Conservation (phyloP, 2,797 vertebrate species). For the Leptoclinus maculatus region DNA sequence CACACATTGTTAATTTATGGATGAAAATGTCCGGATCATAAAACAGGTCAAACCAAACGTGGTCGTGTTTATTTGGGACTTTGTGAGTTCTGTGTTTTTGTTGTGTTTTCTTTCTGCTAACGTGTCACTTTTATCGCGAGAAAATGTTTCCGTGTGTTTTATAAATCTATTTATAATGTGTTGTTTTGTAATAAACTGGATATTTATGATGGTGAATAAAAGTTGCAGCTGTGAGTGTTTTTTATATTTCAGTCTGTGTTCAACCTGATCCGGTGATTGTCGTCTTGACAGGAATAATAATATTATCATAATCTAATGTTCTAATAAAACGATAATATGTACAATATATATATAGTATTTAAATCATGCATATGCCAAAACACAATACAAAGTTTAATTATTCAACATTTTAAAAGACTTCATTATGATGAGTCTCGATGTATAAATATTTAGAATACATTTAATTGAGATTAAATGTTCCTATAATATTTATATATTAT, state of each 20-base stretch:
- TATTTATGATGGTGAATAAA: constrained; percentile 83
- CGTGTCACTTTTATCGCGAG: constrained; percentile 31
- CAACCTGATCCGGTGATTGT: too few species aligned
- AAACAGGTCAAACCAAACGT: constrained; percentile 7
- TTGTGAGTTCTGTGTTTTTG: neutral
- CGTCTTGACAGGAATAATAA: neutral
- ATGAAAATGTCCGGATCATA: neutral
- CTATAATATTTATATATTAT: neutral
- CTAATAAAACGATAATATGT: too few species aligned
- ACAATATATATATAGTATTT: neutral
- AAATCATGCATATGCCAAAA: neutral
- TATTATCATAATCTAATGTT: too few species aligned
- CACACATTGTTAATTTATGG: neutral
- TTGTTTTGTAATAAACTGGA: constrained; percentile 70
- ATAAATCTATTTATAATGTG: constrained; percentile 67
- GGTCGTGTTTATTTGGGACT: neutral
- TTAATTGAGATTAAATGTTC: neutral
- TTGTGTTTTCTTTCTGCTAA: constrained; percentile 30
- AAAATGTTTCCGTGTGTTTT: constrained; percentile 37
- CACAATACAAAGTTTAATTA: neutral
- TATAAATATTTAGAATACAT: too few species aligned
- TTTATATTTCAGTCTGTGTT: neutral
- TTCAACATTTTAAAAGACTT: neutral
- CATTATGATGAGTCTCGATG: too few species aligned
- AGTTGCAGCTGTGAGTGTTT: neutral